These are phyloP conservation scores for Diplolepis rosae DNA, from an alignment of 2,888 invertebrate genomes.

Conservation along the genomic window DNA sequence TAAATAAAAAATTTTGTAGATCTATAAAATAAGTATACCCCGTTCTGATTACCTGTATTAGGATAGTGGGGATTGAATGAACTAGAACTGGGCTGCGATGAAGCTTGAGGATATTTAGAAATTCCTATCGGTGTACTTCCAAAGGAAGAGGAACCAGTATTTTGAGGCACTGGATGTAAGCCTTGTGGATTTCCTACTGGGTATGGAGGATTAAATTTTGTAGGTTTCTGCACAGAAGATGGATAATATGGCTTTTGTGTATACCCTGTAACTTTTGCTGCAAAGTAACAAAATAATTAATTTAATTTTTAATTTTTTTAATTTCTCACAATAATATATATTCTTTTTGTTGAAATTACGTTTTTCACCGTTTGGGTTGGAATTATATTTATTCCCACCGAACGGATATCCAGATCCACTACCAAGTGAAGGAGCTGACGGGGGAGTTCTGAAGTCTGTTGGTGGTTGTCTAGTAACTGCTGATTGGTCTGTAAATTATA, in stretches of 20 bases:
- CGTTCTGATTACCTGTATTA: not conserved
- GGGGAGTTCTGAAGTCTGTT: not conserved
- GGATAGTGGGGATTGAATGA: constrained; percentile 12
- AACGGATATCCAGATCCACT: not conserved
- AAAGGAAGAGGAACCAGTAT: not conserved
- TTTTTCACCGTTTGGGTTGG: not conserved
- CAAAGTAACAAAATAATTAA: not conserved
- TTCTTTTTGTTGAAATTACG: not conserved
- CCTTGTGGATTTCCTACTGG: constrained; percentile 2
- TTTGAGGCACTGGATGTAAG: constrained; percentile 3
- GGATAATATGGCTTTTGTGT: not conserved
- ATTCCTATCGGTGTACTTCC: not conserved
- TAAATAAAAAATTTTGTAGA: too few species aligned
- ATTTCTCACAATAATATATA: too few species aligned
- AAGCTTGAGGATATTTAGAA: constrained; percentile 25
- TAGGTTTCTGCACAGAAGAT: not conserved
- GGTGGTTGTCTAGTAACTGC: not conserved
- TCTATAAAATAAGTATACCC: too few species aligned
- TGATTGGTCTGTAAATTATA: not conserved
- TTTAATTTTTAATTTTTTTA: not conserved
- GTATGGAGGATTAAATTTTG: constrained; percentile 6
- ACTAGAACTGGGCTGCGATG: not conserved
- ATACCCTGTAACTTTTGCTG: not conserved
- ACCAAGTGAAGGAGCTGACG: not conserved
- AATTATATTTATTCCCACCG: too few species aligned